Evolutionary conservation across 1,140 invertebrate species (phyloP).

Genomic region (Sycophila sp.): DNA sequence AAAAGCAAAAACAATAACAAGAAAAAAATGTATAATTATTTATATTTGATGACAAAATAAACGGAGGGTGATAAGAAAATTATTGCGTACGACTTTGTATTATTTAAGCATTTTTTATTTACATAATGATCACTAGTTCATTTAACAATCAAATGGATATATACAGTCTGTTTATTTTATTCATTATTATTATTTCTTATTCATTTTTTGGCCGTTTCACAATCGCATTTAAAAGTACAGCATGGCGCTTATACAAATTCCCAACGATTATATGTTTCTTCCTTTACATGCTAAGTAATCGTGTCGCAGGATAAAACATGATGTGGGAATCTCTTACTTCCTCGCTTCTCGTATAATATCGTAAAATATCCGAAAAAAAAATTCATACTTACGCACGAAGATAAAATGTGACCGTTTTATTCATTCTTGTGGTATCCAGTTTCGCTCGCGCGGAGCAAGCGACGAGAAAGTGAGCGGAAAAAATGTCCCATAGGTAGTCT

Average conservation of each 20-base stretch:
- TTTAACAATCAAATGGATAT: constrained; percentile 56
- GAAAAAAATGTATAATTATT: neutral
- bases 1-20: no score
- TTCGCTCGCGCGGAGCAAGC: no score
- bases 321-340: neutral
- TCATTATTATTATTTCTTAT: constrained; percentile 40
- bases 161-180: constrained; percentile 51
- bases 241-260: constrained; percentile 12
- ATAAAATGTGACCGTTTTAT: constrained; percentile 1
- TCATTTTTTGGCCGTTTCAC: constrained; percentile 49
- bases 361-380: constrained; percentile 11
- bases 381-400: neutral
- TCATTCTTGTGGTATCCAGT: neutral
- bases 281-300: neutral
- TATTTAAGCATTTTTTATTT: constrained; percentile 57
- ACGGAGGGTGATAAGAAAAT: neutral
- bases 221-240: constrained; percentile 25
- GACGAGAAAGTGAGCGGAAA: neutral
- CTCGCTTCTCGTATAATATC: neutral
- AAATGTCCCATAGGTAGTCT: constrained; percentile 2
- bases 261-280: constrained; percentile 27
- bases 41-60: neutral
- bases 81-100: neutral
- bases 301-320: neutral
- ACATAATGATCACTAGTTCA: constrained; percentile 53